Evolutionary conservation across 92 coral and sea anemone species (phyloP), one percentile per base, ranked within the genome.

Genomic region (Zoanthus gigantus): DNA sequence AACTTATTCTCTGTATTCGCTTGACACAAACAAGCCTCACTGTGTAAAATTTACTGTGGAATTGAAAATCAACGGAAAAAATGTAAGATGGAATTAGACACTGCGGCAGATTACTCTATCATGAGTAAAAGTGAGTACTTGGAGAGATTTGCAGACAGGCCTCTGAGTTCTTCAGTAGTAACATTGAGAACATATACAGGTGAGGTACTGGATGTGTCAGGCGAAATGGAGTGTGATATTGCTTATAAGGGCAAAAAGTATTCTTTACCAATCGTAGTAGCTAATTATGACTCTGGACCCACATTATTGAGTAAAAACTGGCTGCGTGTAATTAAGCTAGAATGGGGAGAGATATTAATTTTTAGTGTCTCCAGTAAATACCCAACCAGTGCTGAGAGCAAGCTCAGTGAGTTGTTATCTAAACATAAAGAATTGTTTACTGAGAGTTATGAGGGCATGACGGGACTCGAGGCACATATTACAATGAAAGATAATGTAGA

Each of bases 81-180:
- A 31, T 87, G 91, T 73, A 83, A 53, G 58, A 72, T 87, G 79
- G 79, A 83, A 61, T 17, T 90, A 3, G 82, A 87, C 76, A 92
- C 88, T 5, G 92, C 90, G 46, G 95, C 93, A 45, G 93, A 92
- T 73, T 63, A 12, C 75, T 91, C 94, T 9, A 89, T 89, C 72
- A 89, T 89, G 92, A 86, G 92, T 72, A 86, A 87, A 61, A 89
- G 91, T 66, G 84, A 53, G 31, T 90, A 83, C 61, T 30, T 87
- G 28, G 63, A 90, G 89, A 92, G 63, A 12, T 90, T 87, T 73
- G 80, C 79, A 54, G 83, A 61, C 23, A 56, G 13, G 42, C 90
- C 93, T 42, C 91, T 87, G 72, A 7, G 48, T 83, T 77, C 92
- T 12, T 76, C 89, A 29, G 56, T 42, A 7, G 92, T 82, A 56